Conservation (phyloP, 53 echinoderm and acorn worm species). For the Luidia sarsii region DNA sequence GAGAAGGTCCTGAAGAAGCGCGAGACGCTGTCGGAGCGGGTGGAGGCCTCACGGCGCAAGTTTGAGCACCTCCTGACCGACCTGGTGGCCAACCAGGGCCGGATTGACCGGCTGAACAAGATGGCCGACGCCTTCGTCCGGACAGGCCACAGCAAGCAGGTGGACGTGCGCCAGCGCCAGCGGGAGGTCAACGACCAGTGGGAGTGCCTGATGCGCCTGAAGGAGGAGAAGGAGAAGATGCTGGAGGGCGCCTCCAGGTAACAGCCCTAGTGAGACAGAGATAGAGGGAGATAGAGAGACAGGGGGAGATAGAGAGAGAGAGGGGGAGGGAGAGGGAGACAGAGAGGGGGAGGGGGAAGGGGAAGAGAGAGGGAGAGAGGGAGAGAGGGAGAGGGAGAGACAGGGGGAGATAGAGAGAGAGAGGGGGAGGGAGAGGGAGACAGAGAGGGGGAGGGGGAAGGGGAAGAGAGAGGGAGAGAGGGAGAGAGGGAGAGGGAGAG, state of each 20-base stretch:
- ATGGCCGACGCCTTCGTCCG: constrained; percentile 94
- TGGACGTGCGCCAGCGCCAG: constrained; percentile 77
- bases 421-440: too few relatives aligned
- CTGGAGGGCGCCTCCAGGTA: constrained; percentile 97
- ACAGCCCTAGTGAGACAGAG: too few relatives aligned
- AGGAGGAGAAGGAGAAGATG: constrained; percentile 90
- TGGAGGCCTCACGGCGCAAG: constrained; percentile 75
- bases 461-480: too few relatives aligned
- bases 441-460: too few relatives aligned
- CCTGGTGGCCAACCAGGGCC: constrained; percentile 83
- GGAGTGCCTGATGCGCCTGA: constrained; percentile 76
- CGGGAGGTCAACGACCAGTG: constrained; percentile 85
- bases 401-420: too few relatives aligned
- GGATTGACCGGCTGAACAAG: constrained; percentile 91
- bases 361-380: too few relatives aligned
- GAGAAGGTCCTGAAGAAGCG: constrained; percentile 82
- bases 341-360: too few relatives aligned
- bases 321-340: too few relatives aligned
- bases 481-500: too few relatives aligned
- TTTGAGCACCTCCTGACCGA: constrained; percentile 95
- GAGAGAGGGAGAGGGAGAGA: too few relatives aligned
- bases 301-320: too few relatives aligned
- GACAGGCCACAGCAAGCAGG: constrained; percentile 97
- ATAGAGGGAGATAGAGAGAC: too few relatives aligned
- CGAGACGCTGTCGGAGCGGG: constrained; percentile 86